Base-by-base conservation (phyloP, 37 sponge, comb jelly and placozoan genomes). In the Chondrilla cf. caribensis region DNA sequence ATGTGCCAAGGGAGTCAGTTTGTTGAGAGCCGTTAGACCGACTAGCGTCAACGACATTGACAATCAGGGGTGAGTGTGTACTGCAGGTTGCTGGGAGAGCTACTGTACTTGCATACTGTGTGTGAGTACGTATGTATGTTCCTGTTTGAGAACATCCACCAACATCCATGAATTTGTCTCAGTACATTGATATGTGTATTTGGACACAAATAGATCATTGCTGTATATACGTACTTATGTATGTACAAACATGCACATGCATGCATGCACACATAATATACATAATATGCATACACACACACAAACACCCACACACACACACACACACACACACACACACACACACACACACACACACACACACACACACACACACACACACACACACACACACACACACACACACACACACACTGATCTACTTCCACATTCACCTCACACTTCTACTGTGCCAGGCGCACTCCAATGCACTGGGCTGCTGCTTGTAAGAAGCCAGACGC, bases 381-480 rank as follows among this genome's bases (percentile, higher is more conserved):
- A 7, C 7, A 26, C 11, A 54, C 60, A 59, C 60, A 26, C 25
- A 59, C 60, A 26, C 15, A 54, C 11, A 17, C 57, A 54, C 17
- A 54, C 57, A 54, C 17, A n/a, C n/a, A n/a, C n/a, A n/a, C n/a
- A 55, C 58, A 55, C 18, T 55, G 18, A 21, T 15, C 58, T 73
- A 29, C 40, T 73, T 41, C 40, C 31, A 55, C 25, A n/a, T 17
- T 7, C 21, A 3, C 22, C 39, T 38, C 64, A 58, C 35, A 58
- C 68, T n/a, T 41, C n/a, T 5, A 11, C 25, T 22, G n/a, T 31
- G 62, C 29, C 60, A 89, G 91, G 21, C 92, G 92, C 29, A 91
- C 95, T 70, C 89, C 95, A 2, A 83, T 95, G 0, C 95, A 95
- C 82, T 95, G 95, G 95, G 95, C 95, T 8, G 67, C 92, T 81